Evolutionary conservation across 2,888 invertebrate genomes (phyloP).

Genomic region (Tenodera sinensis): DNA sequence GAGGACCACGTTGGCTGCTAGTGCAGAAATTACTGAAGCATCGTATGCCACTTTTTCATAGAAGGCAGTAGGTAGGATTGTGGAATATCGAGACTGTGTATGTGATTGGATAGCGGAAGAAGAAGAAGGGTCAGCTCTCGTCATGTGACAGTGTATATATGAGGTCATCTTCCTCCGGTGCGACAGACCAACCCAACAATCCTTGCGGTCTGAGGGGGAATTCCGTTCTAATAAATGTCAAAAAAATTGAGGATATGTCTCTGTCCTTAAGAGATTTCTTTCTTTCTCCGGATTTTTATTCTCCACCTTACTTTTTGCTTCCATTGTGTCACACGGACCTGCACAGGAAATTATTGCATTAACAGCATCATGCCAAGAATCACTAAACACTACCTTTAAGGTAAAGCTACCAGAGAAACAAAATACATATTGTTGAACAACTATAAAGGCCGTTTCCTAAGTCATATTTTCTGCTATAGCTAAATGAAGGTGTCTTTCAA

Average conservation of each 20-base stretch:
- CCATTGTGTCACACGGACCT: not conserved
- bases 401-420: no score
- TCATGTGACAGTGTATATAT: constrained; percentile 15
- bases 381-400: no score
- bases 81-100: not conserved
- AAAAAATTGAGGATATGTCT: constrained; percentile 14
- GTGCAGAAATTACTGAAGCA: no score
- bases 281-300: not conserved
- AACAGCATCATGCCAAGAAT: not conserved
- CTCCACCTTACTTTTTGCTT: not conserved
- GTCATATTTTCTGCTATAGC: no score
- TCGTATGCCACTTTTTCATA: not conserved
- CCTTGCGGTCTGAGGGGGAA: not conserved
- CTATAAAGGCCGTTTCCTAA: no score
- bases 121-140: not conserved
- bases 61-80: not conserved
- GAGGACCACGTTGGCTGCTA: no score
- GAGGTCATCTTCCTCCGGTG: constrained; percentile 2
- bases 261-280: constrained; percentile 5
- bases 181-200: constrained; percentile 8
- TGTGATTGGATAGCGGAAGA: constrained; percentile 2
- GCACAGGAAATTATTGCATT: not conserved
- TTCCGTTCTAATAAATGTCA: constrained; percentile 16
- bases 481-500: no score
- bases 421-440: no score